These are phyloP conservation scores for Lates calcarifer DNA, from an alignment of 2,113 vertebrate genomes.

Conservation along the genomic window DNA sequence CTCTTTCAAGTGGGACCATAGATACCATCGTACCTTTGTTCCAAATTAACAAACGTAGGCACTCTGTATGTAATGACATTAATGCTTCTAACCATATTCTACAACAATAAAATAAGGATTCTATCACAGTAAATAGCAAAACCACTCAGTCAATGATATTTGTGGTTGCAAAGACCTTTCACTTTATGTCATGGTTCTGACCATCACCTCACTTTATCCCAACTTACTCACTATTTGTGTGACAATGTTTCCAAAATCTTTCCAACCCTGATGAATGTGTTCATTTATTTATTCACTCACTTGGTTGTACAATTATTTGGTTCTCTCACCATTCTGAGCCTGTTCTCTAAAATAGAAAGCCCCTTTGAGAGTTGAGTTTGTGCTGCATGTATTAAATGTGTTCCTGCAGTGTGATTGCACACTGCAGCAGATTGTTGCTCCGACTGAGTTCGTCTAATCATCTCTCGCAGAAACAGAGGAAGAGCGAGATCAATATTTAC, in stretches of 20 bases:
- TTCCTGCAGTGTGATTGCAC: conserved; percentile 57
- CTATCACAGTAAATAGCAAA: no score
- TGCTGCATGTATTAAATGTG: conserved; percentile 44
- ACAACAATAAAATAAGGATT: no score
- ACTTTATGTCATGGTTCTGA: no score
- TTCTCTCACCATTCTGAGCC: conserved; percentile 1
- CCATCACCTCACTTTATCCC: no score
- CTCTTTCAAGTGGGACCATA: no score
- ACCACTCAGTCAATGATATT: no score
- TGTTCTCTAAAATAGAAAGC: not conserved
- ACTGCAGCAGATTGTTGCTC: conserved; percentile 51
- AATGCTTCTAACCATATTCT: not conserved
- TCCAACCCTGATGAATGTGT: not conserved
- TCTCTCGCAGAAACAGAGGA: conserved; percentile 73
- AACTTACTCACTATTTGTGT: no score
- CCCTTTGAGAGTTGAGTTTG: conserved; percentile 22
- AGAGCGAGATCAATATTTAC: conserved; percentile 84
- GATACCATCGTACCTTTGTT: not conserved
- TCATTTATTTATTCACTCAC: conserved; percentile 6
- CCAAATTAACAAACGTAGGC: not conserved
- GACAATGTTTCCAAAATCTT: not conserved
- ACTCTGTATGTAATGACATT: not conserved
- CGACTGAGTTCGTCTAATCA: conserved; percentile 71
- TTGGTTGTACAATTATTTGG: not conserved
- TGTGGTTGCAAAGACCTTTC: no score